Conservation (phyloP, 2,113 vertebrate species). For the Calidris pygmaea region DNA sequence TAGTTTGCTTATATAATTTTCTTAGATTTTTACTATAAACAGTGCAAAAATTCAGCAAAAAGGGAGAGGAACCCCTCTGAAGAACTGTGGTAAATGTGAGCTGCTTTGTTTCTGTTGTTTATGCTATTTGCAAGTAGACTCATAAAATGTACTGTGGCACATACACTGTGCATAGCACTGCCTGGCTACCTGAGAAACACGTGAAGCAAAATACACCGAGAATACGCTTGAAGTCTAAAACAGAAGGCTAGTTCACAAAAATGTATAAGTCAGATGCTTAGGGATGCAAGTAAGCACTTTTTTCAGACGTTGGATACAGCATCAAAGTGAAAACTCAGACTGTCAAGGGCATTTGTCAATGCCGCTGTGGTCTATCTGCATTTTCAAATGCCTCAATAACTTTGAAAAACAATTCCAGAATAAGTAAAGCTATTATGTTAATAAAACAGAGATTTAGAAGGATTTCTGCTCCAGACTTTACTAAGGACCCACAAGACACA, state of each 20-base stretch:
- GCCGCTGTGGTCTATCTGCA: not conserved
- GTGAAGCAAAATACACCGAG: not conserved
- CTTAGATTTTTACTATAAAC: not conserved
- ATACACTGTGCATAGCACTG: not conserved
- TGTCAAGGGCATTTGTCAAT: not conserved
- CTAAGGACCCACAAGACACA: not conserved
- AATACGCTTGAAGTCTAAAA: not conserved
- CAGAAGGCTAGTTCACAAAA: not conserved
- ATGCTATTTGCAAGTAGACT: constrained; percentile 5
- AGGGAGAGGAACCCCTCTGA: not conserved
- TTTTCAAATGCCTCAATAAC: not conserved
- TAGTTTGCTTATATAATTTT: not conserved
- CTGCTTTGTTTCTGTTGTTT: not conserved
- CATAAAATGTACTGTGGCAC: not conserved
- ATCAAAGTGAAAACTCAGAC: not conserved
- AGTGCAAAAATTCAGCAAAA: not conserved
- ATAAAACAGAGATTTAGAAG: constrained; percentile 9
- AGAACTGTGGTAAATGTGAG: not conserved
- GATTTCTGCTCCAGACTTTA: not conserved
- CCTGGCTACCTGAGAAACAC: not conserved
- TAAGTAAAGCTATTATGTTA: not conserved
- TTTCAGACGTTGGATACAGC: not conserved
- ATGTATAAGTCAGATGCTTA: not conserved
- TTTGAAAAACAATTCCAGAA: not conserved
- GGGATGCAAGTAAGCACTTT: not conserved